These are phyloP conservation scores for Misgurnus mizolepis DNA, from an alignment of 2,113 vertebrate species.

Conservation along the genomic window DNA sequence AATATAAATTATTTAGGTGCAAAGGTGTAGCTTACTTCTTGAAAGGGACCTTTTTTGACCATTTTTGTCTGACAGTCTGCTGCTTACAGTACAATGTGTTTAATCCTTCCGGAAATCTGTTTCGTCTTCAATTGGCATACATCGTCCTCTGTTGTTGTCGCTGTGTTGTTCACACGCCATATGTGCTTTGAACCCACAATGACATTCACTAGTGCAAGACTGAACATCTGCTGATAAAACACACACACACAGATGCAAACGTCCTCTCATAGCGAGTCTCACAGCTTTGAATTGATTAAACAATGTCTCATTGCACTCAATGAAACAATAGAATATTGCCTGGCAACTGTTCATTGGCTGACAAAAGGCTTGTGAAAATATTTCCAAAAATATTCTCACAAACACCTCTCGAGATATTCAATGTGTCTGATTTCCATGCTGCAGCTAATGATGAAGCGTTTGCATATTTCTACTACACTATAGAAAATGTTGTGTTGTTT, in stretches of 20 bases:
- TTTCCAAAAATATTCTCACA: constrained; percentile 5
- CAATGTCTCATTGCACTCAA: constrained; percentile 41
- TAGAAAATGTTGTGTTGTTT: too few species aligned
- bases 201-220: constrained; percentile 49
- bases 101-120: too few species aligned
- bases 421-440: too few species aligned
- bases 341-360: constrained; percentile 45
- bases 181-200: constrained; percentile 44
- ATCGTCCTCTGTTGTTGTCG: constrained; percentile 5
- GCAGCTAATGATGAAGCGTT: too few species aligned
- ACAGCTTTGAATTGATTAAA: constrained; percentile 37
- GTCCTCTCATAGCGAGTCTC: constrained; percentile 1
- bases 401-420: background rate
- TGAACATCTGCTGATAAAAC: constrained; percentile 46
- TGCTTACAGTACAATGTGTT: too few species aligned
- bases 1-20: too few species aligned
- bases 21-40: too few species aligned
- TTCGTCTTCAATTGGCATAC: background rate
- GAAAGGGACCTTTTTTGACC: too few species aligned
- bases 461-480: too few species aligned
- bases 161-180: constrained; percentile 18
- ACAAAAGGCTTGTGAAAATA: constrained; percentile 21
- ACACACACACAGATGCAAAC: constrained; percentile 26
- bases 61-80: too few species aligned
- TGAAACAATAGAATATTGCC: constrained; percentile 44